Conservation (phyloP, 2,797 vertebrate species). For the Gymnoscopelus microlampas region DNA sequence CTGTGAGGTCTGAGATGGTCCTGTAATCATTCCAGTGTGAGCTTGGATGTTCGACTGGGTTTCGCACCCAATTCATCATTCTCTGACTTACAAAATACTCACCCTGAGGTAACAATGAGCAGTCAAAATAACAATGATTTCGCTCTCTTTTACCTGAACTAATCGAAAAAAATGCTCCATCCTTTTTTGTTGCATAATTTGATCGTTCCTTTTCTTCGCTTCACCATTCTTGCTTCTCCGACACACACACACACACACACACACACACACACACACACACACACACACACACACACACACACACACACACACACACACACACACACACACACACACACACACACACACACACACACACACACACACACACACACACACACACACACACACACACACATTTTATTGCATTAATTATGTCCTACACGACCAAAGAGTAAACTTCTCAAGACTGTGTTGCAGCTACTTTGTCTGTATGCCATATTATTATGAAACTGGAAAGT, state of each 20-base stretch:
- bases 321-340: neutral
- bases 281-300: neutral
- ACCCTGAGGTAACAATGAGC: neutral
- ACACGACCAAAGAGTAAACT: constrained; percentile 45
- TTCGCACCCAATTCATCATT: constrained; percentile 7
- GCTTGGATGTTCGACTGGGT: constrained; percentile 11
- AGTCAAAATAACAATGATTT: neutral
- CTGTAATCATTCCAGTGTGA: constrained; percentile 28
- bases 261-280: too few relatives aligned
- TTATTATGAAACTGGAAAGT: constrained; percentile 27
- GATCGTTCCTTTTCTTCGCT: constrained; percentile 1
- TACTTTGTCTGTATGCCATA: constrained; percentile 50
- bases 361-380: too few relatives aligned
- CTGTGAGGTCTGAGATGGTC: too few relatives aligned
- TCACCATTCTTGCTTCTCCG: constrained; percentile 10
- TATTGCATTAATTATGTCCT: constrained; percentile 14
- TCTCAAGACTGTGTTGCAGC: constrained; percentile 26
- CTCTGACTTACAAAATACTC: constrained; percentile 8
- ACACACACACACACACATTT: too few relatives aligned
- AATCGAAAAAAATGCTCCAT: constrained; percentile 13
- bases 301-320: too few relatives aligned
- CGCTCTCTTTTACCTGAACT: constrained; percentile 22
- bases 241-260: neutral
- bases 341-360: too few relatives aligned
- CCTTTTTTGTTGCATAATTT: neutral